Evolutionary conservation across 1,140 invertebrate species (phyloP).

Genomic region (Diachasmimorpha longicaudata): DNA sequence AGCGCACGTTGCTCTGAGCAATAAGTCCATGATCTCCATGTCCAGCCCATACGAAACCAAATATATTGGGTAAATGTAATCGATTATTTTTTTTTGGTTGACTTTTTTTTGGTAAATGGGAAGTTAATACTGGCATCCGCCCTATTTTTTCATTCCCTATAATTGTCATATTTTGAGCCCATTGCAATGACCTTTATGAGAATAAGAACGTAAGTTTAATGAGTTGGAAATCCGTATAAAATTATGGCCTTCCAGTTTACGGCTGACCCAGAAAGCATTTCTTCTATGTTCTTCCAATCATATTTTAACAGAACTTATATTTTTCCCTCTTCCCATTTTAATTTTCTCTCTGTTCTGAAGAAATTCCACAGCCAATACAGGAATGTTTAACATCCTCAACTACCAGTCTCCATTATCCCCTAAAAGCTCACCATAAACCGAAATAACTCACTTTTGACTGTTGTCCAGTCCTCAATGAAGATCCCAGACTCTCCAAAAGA

Average conservation of each 20-base stretch:
- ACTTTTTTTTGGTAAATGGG: no score
- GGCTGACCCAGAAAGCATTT: constrained; percentile 23
- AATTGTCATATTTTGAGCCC: neutral
- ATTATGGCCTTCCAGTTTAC: constrained; percentile 18
- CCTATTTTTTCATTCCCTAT: neutral
- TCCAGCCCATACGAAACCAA: no score
- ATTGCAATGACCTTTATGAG: neutral
- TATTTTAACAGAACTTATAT: neutral
- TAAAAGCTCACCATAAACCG: no score
- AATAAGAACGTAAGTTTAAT: constrained; percentile 14
- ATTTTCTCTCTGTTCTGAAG: neutral
- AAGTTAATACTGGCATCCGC: no score
- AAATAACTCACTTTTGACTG: no score
- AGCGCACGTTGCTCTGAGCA: neutral
- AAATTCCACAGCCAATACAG: no score
- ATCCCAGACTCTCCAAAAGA: no score
- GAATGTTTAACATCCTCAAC: no score
- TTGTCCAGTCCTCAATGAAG: no score
- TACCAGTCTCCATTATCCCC: no score
- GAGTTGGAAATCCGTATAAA: constrained; percentile 21
- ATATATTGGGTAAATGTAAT: neutral
- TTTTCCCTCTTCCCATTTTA: neutral
- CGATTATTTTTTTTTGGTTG: neutral
- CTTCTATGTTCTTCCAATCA: neutral
- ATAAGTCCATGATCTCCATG: no score